Evolutionary conservation across 1,140 invertebrate genomes (phyloP).

Genomic region (Drosophila murphyi): DNA sequence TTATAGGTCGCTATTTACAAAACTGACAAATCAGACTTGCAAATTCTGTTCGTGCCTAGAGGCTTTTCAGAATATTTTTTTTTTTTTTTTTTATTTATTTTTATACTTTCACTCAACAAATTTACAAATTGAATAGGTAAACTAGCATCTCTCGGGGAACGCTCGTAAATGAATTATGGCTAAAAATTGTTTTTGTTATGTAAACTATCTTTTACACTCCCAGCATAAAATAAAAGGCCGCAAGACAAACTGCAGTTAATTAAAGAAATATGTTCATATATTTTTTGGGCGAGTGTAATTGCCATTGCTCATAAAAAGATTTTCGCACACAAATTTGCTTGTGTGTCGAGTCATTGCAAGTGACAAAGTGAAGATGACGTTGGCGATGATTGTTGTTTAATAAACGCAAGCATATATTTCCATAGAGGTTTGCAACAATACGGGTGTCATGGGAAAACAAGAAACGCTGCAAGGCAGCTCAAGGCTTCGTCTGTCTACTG

Average conservation of each 20-base stretch:
- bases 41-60: no score
- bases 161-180: no score
- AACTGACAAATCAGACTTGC: no score
- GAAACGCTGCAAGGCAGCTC: slow-evolving; percentile 50
- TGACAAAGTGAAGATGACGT: slow-evolving; percentile 25
- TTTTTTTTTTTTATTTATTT: no score
- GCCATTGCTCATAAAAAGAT: slow-evolving; percentile 6
- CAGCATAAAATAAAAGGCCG: background rate
- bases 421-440: slow-evolving; percentile 38
- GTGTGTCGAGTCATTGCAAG: slow-evolving; percentile 40
- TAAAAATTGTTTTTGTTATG: background rate
- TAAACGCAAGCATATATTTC: slow-evolving; percentile 19
- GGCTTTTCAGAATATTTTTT: no score
- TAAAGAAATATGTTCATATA: background rate
- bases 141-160: no score
- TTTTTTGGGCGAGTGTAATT: slow-evolving; percentile 22
- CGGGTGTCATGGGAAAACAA: slow-evolving; percentile 51
- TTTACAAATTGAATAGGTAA: no score
- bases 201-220: background rate
- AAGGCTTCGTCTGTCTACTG: slow-evolving; percentile 35
- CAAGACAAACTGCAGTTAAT: background rate
- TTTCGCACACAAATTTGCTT: background rate
- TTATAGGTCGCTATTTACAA: no score
- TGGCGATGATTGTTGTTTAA: slow-evolving; percentile 35
- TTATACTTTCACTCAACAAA: background rate